A percentile compares a stretch with the other conserved stretches of the same genome.
These are phyloP conservation scores for Nesoenas mayeri DNA, from an alignment of 2,113 vertebrate species.

Conservation along the genomic window DNA sequence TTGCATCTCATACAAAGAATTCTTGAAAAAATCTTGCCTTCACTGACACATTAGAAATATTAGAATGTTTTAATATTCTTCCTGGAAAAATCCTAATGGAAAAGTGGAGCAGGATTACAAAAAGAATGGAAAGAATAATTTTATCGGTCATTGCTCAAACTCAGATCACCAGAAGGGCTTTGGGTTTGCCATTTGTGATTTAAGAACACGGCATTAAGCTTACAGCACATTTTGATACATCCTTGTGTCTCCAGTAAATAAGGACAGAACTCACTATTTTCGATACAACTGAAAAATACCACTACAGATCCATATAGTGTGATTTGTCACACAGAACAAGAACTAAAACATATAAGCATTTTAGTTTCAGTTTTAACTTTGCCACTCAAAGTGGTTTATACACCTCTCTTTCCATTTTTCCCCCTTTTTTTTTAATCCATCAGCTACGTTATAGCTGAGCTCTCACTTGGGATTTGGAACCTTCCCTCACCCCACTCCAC, in stretches of 20 bases:
- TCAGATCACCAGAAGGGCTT: background rate
- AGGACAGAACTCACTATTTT: background rate
- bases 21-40: background rate
- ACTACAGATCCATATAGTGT: background rate
- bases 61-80: background rate
- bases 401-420: background rate
- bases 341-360: background rate
- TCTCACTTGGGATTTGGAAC: background rate
- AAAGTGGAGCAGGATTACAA: background rate
- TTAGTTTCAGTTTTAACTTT: background rate
- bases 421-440: background rate
- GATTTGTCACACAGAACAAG: background rate
- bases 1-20: background rate
- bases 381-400: background rate
- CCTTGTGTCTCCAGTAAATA: background rate
- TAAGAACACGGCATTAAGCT: background rate
- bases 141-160: background rate
- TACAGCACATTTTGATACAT: background rate
- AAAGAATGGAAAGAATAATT: background rate
- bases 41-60: background rate
- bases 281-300: background rate
- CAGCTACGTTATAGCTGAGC: background rate
- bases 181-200: background rate
- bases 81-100: background rate
- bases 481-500: background rate